phyloP scores from a whole-genome alignment of 2,888 invertebrate species.

The Catocala fraxini region DNA sequence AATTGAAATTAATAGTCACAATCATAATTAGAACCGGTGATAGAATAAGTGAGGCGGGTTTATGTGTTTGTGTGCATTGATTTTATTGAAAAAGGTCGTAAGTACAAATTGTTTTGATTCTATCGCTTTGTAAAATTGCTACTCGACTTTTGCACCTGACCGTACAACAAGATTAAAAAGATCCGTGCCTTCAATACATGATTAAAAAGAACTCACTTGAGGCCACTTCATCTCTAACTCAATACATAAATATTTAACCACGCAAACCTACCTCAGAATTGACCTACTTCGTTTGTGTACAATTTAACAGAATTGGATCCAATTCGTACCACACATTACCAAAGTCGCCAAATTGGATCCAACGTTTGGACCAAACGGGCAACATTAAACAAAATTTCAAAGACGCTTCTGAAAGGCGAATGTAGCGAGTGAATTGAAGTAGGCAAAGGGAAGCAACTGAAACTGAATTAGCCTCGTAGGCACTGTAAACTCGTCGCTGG shows the following conservation, averaged over 20 bases:
- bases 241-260: conserved; percentile 16
- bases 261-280: conserved; percentile 10
- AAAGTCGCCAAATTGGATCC: conserved; percentile 33
- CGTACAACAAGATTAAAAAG: conserved; percentile 1
- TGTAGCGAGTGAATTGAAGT: conserved; percentile 54
- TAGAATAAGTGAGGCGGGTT: no score
- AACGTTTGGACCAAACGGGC: conserved; percentile 38
- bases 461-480: conserved; percentile 63
- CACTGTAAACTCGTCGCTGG: conserved; percentile 51
- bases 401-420: conserved; percentile 41
- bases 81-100: no score
- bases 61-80: no score
- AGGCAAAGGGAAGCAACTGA: conserved; percentile 51
- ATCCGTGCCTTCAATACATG: conserved; percentile 9
- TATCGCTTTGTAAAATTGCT: no score
- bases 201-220: conserved; percentile 13
- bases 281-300: conserved; percentile 19
- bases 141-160: no score
- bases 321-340: conserved; percentile 24
- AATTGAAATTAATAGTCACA: no score
- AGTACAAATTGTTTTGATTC: no score
- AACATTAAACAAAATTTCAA: conserved; percentile 50
- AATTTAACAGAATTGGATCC: conserved; percentile 31
- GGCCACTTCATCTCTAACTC: conserved; percentile 11
- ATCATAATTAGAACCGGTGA: no score